Evolutionary conservation across 2,797 vertebrate species (phyloP).

Genomic region (Pseudopleuronectes americanus): DNA sequence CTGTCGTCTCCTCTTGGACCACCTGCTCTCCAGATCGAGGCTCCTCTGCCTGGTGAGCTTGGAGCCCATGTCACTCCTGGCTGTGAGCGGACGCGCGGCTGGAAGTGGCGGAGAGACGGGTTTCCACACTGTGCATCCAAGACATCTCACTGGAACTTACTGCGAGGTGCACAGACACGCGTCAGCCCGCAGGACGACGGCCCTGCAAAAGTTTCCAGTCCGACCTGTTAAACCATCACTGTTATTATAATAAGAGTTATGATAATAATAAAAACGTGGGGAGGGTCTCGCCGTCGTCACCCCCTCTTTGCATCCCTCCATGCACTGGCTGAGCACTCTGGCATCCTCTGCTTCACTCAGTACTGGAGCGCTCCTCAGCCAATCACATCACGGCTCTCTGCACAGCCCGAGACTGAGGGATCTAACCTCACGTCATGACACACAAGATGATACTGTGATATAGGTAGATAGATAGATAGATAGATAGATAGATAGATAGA

Average conservation of each 20-base stretch:
- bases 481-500: background rate
- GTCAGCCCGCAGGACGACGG: too few species aligned
- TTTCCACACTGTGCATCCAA: slow-evolving; percentile 48
- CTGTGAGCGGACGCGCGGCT: slow-evolving; percentile 45
- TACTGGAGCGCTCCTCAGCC: slow-evolving; percentile 69
- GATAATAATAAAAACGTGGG: background rate
- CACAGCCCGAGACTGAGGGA: slow-evolving; percentile 39
- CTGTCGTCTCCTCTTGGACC: slow-evolving; percentile 75
- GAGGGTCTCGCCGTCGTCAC: slow-evolving; percentile 17
- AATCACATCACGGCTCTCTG: slow-evolving; percentile 72
- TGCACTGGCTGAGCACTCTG: slow-evolving; percentile 54
- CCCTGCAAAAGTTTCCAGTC: slow-evolving; percentile 51
- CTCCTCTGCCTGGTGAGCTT: slow-evolving; percentile 88
- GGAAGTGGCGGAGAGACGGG: slow-evolving; percentile 11
- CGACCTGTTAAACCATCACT: slow-evolving; percentile 9
- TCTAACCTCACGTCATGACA: slow-evolving; percentile 11
- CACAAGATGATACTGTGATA: background rate
- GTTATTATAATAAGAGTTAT: background rate
- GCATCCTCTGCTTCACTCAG: slow-evolving; percentile 67
- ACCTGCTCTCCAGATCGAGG: slow-evolving; percentile 82
- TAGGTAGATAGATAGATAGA: background rate
- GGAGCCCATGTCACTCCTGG: slow-evolving; percentile 85
- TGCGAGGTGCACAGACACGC: background rate
- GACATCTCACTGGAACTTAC: slow-evolving; percentile 66
- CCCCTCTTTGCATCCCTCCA: slow-evolving; percentile 52